phyloP scores from a whole-genome alignment of 1,140 invertebrate species.

The Brachionus rotundiformis region DNA sequence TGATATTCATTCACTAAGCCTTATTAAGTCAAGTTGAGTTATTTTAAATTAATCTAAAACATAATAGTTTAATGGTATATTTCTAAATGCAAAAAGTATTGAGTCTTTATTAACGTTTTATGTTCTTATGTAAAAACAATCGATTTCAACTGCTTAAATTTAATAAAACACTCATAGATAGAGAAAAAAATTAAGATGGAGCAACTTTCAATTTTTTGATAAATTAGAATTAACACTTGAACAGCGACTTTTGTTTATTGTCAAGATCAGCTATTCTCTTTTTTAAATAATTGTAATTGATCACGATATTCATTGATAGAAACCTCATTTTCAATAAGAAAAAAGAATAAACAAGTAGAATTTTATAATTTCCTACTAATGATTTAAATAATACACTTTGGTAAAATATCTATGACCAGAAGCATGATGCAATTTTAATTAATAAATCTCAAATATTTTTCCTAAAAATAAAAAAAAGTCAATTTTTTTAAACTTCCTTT shows the following conservation, averaged over 20 bases:
- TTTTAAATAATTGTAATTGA: too few relatives aligned
- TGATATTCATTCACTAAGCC: not conserved
- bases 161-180: not conserved
- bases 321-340: not conserved
- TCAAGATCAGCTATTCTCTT: not conserved
- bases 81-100: not conserved
- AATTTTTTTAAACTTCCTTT: too few relatives aligned
- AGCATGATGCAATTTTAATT: too few relatives aligned
- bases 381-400: not conserved
- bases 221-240: not conserved
- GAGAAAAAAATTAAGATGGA: not conserved
- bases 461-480: too few relatives aligned
- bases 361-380: not conserved
- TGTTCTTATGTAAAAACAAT: not conserved
- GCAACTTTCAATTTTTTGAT: not conserved
- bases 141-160: not conserved
- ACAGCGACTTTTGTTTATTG: not conserved
- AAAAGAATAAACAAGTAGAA: not conserved
- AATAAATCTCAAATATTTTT: too few relatives aligned
- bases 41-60: not conserved
- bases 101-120: not conserved
- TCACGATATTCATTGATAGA: too few relatives aligned
- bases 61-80: not conserved
- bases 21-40: not conserved
- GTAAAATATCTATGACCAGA: too few relatives aligned